Evolutionary conservation across 1,140 invertebrate species (phyloP).

Genomic region (Potamilus streckersoni): DNA sequence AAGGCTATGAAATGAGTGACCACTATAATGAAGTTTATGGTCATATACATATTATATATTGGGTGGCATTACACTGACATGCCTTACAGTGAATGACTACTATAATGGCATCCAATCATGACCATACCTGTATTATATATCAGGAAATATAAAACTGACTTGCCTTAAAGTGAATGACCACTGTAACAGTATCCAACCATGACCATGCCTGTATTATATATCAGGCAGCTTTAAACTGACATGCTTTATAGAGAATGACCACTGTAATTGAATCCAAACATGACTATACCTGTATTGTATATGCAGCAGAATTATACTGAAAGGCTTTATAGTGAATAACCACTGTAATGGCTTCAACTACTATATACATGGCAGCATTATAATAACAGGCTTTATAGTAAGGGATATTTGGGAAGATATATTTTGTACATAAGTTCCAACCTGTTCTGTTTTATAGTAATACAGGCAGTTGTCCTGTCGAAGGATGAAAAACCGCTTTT

Average conservation of each 20-base stretch:
- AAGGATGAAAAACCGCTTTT: conserved; percentile 89
- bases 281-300: background rate
- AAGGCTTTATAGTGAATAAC: background rate
- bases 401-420: background rate
- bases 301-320: background rate
- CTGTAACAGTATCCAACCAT: too few species aligned
- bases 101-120: too few species aligned
- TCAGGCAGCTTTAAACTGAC: background rate
- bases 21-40: too few species aligned
- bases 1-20: too few species aligned
- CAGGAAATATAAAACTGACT: background rate
- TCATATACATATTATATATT: too few species aligned
- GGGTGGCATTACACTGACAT: too few species aligned
- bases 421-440: conserved; percentile 35
- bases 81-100: too few species aligned
- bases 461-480: conserved; percentile 93
- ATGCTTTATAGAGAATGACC: background rate
- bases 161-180: too few species aligned
- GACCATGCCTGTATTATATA: background rate
- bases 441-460: conserved; percentile 89
- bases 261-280: background rate
- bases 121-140: too few species aligned
- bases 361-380: background rate
- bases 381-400: too few species aligned
- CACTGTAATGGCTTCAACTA: background rate